Conservation (phyloP, 2,113 vertebrate species). For the Ranitomeya variabilis region DNA sequence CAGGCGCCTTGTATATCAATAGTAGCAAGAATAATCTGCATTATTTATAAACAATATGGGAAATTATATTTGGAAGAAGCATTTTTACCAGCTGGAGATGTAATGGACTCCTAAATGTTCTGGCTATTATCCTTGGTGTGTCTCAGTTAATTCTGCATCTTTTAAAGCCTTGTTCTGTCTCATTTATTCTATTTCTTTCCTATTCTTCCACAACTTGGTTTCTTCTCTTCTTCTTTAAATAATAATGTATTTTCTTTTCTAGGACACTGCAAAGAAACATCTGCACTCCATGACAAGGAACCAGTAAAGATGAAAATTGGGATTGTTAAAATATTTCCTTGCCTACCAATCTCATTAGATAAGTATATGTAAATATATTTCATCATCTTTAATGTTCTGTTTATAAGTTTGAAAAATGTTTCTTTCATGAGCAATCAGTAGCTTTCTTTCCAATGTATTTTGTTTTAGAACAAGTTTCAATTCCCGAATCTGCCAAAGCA, state of each 20-base stretch:
- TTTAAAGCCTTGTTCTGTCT: constrained; percentile 53
- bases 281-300: constrained; percentile 49
- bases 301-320: constrained; percentile 57
- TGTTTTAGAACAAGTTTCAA: constrained; percentile 33
- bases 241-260: constrained; percentile 59
- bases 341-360: constrained; percentile 58
- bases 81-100: constrained; percentile 42
- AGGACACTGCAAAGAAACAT: constrained; percentile 53
- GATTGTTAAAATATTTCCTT: constrained; percentile 56
- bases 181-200: constrained; percentile 52
- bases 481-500: constrained; percentile 22
- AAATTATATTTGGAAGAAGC: constrained; percentile 23
- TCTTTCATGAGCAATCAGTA: constrained; percentile 46
- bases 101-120: constrained; percentile 45
- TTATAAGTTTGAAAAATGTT: constrained; percentile 43
- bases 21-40: constrained; percentile 34
- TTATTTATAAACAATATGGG: constrained; percentile 46
- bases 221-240: constrained; percentile 59
- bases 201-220: constrained; percentile 50
- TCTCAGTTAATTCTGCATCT: constrained; percentile 56
- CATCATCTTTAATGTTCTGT: constrained; percentile 45
- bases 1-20: constrained; percentile 8
- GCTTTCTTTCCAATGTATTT: constrained; percentile 49
- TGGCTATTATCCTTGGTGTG: constrained; percentile 9
- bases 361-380: constrained; percentile 60